Conservation (phyloP, 2,797 vertebrate genomes). For the Schizopygopsis pylzovi region DNA sequence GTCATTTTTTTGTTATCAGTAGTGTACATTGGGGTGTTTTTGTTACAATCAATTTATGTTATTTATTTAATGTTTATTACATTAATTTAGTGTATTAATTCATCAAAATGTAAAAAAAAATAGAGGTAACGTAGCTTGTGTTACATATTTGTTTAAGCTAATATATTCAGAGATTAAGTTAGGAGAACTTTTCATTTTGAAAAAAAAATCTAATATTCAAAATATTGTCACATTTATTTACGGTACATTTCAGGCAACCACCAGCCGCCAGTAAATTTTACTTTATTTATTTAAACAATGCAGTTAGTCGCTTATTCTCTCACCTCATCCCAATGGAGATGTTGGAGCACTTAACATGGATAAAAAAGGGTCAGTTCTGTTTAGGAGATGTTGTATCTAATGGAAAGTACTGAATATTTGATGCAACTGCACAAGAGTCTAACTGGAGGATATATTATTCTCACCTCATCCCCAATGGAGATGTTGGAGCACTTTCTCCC, state of each 20-base stretch:
- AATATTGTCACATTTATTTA: neutral
- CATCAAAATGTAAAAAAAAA: too few species aligned
- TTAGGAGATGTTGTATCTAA: neutral
- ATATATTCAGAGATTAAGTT: neutral
- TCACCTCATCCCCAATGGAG: slow-evolving; percentile 95
- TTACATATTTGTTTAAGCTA: neutral
- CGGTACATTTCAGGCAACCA: neutral
- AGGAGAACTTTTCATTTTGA: neutral
- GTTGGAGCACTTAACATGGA: neutral
- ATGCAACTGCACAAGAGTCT: neutral
- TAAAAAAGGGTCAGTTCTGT: neutral
- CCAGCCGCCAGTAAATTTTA: neutral
- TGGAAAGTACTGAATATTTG: neutral
- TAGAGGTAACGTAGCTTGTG: neutral
- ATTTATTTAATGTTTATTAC: neutral
- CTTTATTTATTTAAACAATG: neutral
- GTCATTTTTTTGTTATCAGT: neutral
- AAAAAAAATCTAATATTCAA: neutral
- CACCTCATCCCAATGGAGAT: too few species aligned
- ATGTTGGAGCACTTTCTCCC: slow-evolving; percentile 94
- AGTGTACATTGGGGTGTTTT: too few species aligned
- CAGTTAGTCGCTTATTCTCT: neutral
- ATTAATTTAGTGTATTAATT: neutral
- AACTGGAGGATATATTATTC: slow-evolving; percentile 26
- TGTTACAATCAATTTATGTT: neutral